Conservation (phyloP, 2,797 vertebrate species). For the Peromyscus aztecus region DNA sequence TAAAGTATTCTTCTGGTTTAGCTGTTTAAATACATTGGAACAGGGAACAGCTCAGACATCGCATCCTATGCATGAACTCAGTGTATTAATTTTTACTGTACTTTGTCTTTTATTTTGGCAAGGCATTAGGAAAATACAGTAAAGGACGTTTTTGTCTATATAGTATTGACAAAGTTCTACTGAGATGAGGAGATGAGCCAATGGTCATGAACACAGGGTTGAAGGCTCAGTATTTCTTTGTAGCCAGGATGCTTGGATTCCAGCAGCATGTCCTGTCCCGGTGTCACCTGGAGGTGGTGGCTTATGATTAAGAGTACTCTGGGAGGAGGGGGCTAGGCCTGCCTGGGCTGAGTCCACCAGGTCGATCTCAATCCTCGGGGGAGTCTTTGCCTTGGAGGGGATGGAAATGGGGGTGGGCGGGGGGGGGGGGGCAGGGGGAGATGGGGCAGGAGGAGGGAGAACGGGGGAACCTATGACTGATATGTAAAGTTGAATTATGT, state of each 20-base stretch:
- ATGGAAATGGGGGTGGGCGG: no score
- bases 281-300: no score
- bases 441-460: no score
- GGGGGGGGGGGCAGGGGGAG: no score
- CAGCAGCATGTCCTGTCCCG: accelerated
- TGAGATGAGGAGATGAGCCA: not conserved
- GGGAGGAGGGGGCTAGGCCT: no score
- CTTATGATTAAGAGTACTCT: not conserved
- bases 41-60: constrained; percentile 63
- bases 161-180: not conserved
- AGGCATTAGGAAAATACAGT: not conserved
- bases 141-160: not conserved
- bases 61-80: constrained; percentile 53
- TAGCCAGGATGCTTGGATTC: not conserved
- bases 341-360: no score
- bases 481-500: no score
- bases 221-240: not conserved
- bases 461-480: no score
- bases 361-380: no score
- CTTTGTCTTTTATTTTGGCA: constrained; percentile 19
- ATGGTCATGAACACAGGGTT: not conserved
- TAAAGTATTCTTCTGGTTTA: constrained; percentile 79
- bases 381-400: no score
- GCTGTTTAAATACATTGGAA: constrained; percentile 75
- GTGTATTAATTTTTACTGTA: not conserved